Base-by-base conservation (phyloP, 1,140 invertebrate species). In the Tachypleus tridentatus region DNA sequence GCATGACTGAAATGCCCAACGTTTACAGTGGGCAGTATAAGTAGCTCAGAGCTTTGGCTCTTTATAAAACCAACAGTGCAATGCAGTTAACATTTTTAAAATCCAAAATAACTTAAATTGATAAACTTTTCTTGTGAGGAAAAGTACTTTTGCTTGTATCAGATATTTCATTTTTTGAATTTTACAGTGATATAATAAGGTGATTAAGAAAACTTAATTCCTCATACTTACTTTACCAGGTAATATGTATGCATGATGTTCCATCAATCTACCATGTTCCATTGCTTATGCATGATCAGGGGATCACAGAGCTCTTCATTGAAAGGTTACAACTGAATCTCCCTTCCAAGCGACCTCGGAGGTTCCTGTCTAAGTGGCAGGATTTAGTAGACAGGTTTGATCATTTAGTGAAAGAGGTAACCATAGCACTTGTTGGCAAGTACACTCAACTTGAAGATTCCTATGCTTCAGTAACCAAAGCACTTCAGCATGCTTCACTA, bases 341-440 rank as follows among this genome's bases (percentile, higher is more conserved):
- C 9, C 54, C 51, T 10, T 57, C 57, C 4, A 10, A 62, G 5
- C 49, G 56, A 11, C 8, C 11, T 47, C 48, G 57, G 49, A 64
- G 56, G 78, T 83, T 69, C 81, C 82, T 51, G 85, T 82, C 83
- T 65, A 87, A 92, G 72, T 99, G 96, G 96, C 85, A 84, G 48
- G 86, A 92, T 71, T 79, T 99, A 11, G 91, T 91, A 0, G 86
- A 91, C 65, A 85, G 79, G 80, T 84, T 87, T n/a, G 89, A 93
- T 68, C 85, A 85, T 69, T 75, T 91, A 3, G 80, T 85, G 9
- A 86, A 88, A 70, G 85, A 87, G 73, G 89, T 98, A 0, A 89
- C 83, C 56, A 98, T 99, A 67, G 90, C 88, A 29, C 79, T 99
- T 10, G 97, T 99, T n/a, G 97, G 97, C 6, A 99, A 99, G 80